Evolutionary conservation across 2,113 vertebrate species (phyloP).

Genomic region (Syrrhaptes paradoxus): DNA sequence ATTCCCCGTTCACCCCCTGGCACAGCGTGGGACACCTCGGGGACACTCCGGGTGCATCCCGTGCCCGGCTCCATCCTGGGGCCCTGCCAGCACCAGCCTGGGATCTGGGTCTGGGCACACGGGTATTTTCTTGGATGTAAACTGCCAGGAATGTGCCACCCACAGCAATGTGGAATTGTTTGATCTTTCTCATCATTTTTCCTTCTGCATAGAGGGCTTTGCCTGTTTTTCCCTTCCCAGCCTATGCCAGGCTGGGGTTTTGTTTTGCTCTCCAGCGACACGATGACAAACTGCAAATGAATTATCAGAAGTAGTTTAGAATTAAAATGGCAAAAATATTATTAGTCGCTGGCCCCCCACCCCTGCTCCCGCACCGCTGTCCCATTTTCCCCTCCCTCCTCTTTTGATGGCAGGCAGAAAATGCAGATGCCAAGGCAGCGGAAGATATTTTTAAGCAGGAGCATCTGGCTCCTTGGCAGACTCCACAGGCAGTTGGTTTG

Average conservation of each 20-base stretch:
- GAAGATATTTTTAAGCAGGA: slow-evolving; percentile 84
- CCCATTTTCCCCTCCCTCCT: slow-evolving; percentile 52
- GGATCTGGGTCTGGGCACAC: not conserved
- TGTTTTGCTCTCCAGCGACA: slow-evolving; percentile 48
- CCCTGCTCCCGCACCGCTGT: not conserved
- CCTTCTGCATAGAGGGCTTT: not conserved
- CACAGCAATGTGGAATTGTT: not conserved
- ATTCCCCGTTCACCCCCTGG: accelerated
- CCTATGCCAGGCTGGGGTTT: not conserved
- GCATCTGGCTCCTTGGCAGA: slow-evolving; percentile 85
- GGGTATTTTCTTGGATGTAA: not conserved
- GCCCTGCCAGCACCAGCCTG: not conserved
- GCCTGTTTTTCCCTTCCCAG: not conserved
- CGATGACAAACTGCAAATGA: slow-evolving; percentile 61
- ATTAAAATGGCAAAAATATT: slow-evolving; percentile 63
- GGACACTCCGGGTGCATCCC: not conserved
- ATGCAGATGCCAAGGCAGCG: slow-evolving; percentile 78
- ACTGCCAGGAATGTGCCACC: not conserved
- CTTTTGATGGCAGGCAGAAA: slow-evolving; percentile 68
- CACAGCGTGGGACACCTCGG: accelerated
- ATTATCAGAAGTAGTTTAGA: slow-evolving; percentile 49
- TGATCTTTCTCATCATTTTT: not conserved
- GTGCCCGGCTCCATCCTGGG: not conserved
- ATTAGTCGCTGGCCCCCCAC: slow-evolving; percentile 20
- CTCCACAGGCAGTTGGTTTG: slow-evolving; percentile 76